Conservation (phyloP, 2,113 vertebrate species). For the Lethenteron reissneri region DNA sequence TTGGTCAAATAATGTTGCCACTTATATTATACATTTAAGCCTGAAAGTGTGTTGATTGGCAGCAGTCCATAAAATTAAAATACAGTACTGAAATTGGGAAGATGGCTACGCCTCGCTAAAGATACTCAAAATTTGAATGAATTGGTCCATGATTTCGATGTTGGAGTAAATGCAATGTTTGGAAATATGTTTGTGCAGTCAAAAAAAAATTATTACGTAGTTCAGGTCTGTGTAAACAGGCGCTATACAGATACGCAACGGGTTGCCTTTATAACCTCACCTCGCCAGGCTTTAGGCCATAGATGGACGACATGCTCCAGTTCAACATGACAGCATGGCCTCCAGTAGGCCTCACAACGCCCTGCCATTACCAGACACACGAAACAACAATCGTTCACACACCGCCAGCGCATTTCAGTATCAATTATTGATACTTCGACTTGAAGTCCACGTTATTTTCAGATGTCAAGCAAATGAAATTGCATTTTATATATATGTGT, state of each 20-base stretch:
- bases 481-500: no score
- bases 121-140: no score
- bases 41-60: no score
- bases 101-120: no score
- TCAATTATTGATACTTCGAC: not conserved
- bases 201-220: not conserved
- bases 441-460: no score
- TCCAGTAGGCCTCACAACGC: slow-evolving; percentile 60
- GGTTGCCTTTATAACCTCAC: slow-evolving; percentile 25
- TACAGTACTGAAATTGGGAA: no score
- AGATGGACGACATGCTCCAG: slow-evolving; percentile 85
- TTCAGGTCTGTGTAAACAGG: not conserved
- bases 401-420: not conserved
- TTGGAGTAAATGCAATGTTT: no score
- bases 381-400: not conserved
- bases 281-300: slow-evolving; percentile 65
- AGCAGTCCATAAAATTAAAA: no score
- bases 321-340: slow-evolving; percentile 87
- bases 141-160: no score
- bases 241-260: not conserved
- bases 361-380: slow-evolving; percentile 25
- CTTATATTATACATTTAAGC: no score
- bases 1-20: no score
- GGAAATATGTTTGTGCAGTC: not conserved
- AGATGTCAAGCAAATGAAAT: no score